These are phyloP conservation scores for Tamias sibiricus DNA, from an alignment of 2,113 vertebrate species.

Conservation along the genomic window DNA sequence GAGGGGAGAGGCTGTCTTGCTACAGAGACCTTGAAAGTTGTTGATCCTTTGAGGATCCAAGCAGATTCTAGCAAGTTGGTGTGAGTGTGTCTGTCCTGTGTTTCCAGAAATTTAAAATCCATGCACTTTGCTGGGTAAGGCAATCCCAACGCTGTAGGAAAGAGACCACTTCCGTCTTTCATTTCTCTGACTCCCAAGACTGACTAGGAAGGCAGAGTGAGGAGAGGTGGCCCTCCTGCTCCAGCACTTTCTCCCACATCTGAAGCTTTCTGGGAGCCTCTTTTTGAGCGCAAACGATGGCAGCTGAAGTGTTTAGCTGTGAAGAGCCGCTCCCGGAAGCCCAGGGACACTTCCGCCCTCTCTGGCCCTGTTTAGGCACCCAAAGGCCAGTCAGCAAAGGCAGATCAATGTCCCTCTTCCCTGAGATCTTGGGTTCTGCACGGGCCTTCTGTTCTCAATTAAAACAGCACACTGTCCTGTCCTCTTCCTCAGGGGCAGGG, in stretches of 20 bases:
- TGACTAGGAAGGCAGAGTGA: accelerated
- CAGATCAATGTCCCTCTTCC: neutral
- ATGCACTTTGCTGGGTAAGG: accelerated
- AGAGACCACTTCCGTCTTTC: accelerated
- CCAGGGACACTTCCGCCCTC: accelerated
- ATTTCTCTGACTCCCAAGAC: accelerated
- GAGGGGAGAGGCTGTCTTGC: neutral
- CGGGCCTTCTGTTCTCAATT: conserved; percentile 17
- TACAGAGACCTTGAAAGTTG: accelerated
- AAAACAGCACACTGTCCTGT: neutral
- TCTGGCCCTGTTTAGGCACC: accelerated
- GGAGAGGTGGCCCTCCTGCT: accelerated
- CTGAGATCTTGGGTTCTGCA: neutral
- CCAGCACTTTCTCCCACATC: accelerated
- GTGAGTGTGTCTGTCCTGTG: accelerated
- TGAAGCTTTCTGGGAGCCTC: neutral
- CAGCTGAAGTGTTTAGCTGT: neutral
- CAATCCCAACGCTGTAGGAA: neutral
- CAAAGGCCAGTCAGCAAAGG: accelerated
- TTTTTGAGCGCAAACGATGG: neutral
- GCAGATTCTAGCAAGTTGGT: accelerated
- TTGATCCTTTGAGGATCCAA: neutral
- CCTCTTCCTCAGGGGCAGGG: neutral
- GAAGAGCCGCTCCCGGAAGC: accelerated
- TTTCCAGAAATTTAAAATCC: neutral